These are phyloP conservation scores for Miniopterus natalensis DNA, from an alignment of 2,113 vertebrate genomes.

Conservation along the genomic window DNA sequence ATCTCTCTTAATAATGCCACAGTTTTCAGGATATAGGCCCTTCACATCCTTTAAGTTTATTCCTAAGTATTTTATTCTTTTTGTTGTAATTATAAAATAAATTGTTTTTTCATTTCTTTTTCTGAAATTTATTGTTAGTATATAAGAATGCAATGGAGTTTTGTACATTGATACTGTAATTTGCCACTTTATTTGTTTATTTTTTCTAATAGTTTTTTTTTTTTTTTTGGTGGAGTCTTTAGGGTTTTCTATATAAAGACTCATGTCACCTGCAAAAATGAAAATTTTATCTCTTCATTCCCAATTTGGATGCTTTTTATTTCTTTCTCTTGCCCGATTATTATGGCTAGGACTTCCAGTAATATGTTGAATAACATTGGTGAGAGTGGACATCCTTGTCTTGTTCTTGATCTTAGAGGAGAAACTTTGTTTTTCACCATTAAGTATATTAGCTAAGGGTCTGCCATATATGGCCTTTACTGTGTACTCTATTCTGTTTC, in stretches of 20 bases:
- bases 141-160: neutral
- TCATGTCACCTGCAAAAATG: neutral
- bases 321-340: neutral
- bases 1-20: neutral
- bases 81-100: neutral
- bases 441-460: neutral
- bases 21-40: neutral
- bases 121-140: neutral
- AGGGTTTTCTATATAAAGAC: neutral
- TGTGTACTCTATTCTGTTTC: neutral
- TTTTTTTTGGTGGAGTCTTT: neutral
- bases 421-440: neutral
- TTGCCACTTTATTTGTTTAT: neutral
- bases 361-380: neutral
- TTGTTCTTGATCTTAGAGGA: neutral
- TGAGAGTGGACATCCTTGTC: neutral
- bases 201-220: neutral
- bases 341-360: neutral
- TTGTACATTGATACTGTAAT: neutral
- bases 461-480: neutral
- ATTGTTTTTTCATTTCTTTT: neutral
- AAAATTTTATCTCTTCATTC: neutral
- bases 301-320: neutral
- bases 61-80: neutral
- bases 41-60: neutral